Evolutionary conservation across 1,140 invertebrate genomes (phyloP).

Genomic region (Drosophila ambigua): DNA sequence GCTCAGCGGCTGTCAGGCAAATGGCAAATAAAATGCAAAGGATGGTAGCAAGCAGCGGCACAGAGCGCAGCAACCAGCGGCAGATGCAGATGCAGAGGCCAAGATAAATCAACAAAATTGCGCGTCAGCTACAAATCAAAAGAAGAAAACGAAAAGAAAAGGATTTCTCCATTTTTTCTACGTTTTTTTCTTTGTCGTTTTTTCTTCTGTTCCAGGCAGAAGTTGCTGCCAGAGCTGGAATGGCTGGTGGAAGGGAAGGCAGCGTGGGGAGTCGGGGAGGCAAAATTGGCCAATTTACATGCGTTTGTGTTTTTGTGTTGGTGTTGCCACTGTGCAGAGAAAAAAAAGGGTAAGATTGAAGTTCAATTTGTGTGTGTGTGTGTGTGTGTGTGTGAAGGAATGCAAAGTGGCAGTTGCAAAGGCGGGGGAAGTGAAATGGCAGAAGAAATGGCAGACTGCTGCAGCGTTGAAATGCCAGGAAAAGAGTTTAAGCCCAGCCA

Average conservation of each 20-base stretch:
- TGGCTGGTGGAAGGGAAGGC: neutral
- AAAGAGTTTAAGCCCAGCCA: slow-evolving; percentile 74
- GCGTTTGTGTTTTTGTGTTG: slow-evolving; percentile 63
- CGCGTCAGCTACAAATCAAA: slow-evolving; percentile 73
- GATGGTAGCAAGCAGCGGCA: neutral
- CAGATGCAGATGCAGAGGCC: neutral
- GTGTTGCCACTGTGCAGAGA: slow-evolving; percentile 4
- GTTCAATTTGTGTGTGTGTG: slow-evolving; percentile 56
- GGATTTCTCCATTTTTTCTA: slow-evolving; percentile 44
- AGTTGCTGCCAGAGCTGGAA: slow-evolving; percentile 10
- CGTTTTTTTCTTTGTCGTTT: slow-evolving; percentile 57
- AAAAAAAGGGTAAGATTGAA: slow-evolving; percentile 58
- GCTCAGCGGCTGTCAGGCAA: slow-evolving; percentile 61
- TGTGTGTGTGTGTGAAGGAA: slow-evolving; percentile 33
- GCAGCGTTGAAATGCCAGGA: slow-evolving; percentile 67
- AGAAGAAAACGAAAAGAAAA: slow-evolving; percentile 62
- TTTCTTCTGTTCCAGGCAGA: slow-evolving; percentile 7
- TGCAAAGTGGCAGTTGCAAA: slow-evolving; percentile 67
- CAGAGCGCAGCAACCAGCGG: neutral
- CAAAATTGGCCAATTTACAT: slow-evolving; percentile 78
- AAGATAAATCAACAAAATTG: slow-evolving; percentile 45
- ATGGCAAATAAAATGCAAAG: slow-evolving; percentile 48
- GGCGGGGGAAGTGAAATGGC: slow-evolving; percentile 16
- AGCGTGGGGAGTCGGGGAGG: slow-evolving; percentile 34
- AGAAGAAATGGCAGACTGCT: slow-evolving; percentile 50